Evolutionary conservation across 2,888 invertebrate genomes (phyloP).

Genomic region (Lottia gigantea): DNA sequence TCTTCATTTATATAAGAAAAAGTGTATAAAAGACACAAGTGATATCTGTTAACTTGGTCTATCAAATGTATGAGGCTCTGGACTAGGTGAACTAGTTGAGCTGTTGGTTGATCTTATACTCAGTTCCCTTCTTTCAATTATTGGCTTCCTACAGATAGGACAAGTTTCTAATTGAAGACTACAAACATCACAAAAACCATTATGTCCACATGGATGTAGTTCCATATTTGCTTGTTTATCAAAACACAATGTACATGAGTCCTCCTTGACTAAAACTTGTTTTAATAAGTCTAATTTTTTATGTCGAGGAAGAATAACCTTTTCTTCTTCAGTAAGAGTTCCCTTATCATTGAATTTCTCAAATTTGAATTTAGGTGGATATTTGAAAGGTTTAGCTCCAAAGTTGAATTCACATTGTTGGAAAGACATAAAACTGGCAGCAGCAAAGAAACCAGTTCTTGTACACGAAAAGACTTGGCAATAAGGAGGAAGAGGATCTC

Average conservation of each 20-base stretch:
- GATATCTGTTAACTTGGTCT: neutral
- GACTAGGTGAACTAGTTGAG: neutral
- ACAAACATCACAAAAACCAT: conserved; percentile 80
- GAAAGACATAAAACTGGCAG: conserved; percentile 96
- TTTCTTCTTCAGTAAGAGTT: conserved; percentile 80
- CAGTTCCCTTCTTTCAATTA: conserved; percentile 63
- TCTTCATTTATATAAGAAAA: too few relatives aligned
- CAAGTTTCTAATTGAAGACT: conserved; percentile 81
- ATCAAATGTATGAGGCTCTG: neutral
- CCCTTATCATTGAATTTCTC: conserved; percentile 83
- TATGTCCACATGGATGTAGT: conserved; percentile 85
- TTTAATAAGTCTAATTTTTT: conserved; percentile 81
- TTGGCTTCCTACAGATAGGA: conserved; percentile 85
- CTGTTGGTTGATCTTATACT: conserved; percentile 2
- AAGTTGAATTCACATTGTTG: conserved; percentile 95
- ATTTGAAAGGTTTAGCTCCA: conserved; percentile 82
- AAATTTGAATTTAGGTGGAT: conserved; percentile 78
- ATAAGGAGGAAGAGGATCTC: conserved; percentile 77
- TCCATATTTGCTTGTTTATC: conserved; percentile 81
- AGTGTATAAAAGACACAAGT: too few relatives aligned
- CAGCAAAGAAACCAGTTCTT: conserved; percentile 89
- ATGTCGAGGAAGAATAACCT: conserved; percentile 85
- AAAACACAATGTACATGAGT: conserved; percentile 89
- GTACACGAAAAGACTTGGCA: conserved; percentile 81
- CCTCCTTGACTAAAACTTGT: conserved; percentile 79